A percentile compares a stretch with the other conserved stretches of the same genome.
phyloP scores from a whole-genome alignment of 2,888 invertebrate species.

The Drosophila stalkeri region DNA sequence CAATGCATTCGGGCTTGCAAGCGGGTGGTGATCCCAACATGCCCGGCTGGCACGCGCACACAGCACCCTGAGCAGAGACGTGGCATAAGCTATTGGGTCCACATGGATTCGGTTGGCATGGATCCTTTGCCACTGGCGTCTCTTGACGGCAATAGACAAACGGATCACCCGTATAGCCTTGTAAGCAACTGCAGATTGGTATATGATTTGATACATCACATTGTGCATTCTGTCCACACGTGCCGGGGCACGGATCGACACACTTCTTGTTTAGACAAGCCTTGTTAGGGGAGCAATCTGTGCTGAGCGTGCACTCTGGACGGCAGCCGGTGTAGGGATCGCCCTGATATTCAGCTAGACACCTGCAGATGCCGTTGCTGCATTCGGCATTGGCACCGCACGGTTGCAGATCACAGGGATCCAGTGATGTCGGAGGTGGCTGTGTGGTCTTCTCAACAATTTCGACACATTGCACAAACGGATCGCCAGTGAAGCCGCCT shows the following conservation, averaged over 20 bases:
- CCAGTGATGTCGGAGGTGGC: conserved; percentile 84
- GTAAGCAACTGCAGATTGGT: conserved; percentile 91
- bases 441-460: conserved; percentile 86
- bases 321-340: conserved; percentile 94
- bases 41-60: conserved; percentile 90
- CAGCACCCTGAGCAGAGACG: conserved; percentile 88
- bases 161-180: conserved; percentile 92
- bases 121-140: conserved; percentile 85
- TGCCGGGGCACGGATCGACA: conserved; percentile 92
- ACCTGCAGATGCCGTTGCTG: conserved; percentile 92
- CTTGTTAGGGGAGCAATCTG: conserved; percentile 91
- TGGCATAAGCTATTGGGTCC: conserved; percentile 86
- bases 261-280: conserved; percentile 94
- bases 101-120: conserved; percentile 86
- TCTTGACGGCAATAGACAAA: conserved; percentile 88
- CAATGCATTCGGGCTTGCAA: conserved; percentile 91
- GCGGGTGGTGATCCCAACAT: conserved; percentile 90
- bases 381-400: conserved; percentile 95
- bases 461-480: conserved; percentile 87
- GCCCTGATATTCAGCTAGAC: conserved; percentile 92
- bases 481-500: conserved; percentile 88
- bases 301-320: conserved; percentile 94
- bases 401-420: conserved; percentile 93
- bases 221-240: conserved; percentile 93
- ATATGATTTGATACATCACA: conserved; percentile 93